Evolutionary conservation across 2,797 vertebrate genomes (phyloP).

Genomic region (Mastacembelus armatus): DNA sequence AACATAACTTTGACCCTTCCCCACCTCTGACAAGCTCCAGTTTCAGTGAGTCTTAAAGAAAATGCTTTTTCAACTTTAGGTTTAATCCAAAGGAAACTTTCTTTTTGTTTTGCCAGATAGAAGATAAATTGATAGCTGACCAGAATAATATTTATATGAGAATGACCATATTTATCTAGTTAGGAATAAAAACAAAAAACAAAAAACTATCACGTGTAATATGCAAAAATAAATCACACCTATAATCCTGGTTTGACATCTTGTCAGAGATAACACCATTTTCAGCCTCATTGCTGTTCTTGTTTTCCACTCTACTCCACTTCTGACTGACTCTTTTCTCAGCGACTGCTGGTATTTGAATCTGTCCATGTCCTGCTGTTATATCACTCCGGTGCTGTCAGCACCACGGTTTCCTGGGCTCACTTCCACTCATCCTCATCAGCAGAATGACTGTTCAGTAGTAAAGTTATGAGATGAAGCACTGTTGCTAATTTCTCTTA

Average conservation of each 20-base stretch:
- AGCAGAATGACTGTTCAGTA: constrained; percentile 6
- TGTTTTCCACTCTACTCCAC: background rate
- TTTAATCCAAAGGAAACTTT: background rate
- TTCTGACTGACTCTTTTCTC: background rate
- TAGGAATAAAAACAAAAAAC: too few species aligned
- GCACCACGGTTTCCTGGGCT: constrained; percentile 20
- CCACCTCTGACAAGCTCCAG: constrained; percentile 37
- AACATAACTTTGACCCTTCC: constrained; percentile 60
- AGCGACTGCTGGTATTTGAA: constrained; percentile 20
- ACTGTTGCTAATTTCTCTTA: too few species aligned
- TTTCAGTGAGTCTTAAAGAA: constrained; percentile 51
- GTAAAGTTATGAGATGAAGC: too few species aligned
- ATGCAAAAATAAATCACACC: background rate
- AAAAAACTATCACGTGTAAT: too few species aligned
- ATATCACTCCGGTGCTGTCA: constrained; percentile 56
- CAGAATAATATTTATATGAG: background rate
- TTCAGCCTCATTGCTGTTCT: background rate
- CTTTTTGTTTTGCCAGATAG: background rate
- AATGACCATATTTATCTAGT: background rate
- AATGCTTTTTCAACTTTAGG: constrained; percentile 18
- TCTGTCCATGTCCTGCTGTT: constrained; percentile 50
- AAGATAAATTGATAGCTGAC: background rate
- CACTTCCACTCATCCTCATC: constrained; percentile 34
- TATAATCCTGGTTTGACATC: background rate
- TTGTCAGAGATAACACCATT: background rate